Evolutionary conservation across 1,140 invertebrate genomes (phyloP).

Genomic region (Caerostris extrusa): DNA sequence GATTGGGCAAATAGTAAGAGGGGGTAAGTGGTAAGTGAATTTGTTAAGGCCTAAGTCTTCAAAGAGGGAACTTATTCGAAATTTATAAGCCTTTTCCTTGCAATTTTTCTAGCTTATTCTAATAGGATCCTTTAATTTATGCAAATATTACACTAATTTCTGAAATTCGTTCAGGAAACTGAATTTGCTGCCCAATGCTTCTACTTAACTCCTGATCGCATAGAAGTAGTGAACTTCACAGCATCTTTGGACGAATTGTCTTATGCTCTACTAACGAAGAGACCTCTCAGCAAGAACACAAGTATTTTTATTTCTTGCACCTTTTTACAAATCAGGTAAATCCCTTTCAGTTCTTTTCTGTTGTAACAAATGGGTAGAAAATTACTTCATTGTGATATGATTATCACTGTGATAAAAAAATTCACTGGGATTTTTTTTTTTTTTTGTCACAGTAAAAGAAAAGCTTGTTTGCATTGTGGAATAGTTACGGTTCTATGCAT

Average conservation of each 20-base stretch:
- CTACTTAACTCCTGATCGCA: conserved; percentile 86
- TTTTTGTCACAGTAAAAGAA: too few species aligned
- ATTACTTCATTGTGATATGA: too few species aligned
- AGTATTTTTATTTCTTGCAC: conserved; percentile 89
- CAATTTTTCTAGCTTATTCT: too few species aligned
- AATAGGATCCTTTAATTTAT: not conserved
- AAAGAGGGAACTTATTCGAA: not conserved
- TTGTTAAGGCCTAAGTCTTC: not conserved
- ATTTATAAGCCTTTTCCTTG: too few species aligned
- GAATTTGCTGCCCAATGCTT: conserved; percentile 88
- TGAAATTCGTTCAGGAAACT: conserved; percentile 81
- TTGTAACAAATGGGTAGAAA: not conserved
- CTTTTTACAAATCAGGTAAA: conserved; percentile 86
- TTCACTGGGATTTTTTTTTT: too few species aligned
- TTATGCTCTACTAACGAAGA: conserved; percentile 88
- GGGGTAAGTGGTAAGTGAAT: conserved; percentile 17
- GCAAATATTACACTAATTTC: not conserved
- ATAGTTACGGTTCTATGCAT: too few species aligned
- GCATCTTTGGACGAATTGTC: conserved; percentile 88
- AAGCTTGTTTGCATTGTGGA: too few species aligned
- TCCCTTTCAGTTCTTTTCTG: not conserved
- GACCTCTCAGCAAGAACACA: conserved; percentile 88
- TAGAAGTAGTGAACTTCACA: conserved; percentile 89
- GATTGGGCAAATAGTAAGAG: conserved; percentile 79
- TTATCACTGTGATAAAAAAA: too few species aligned